These are phyloP conservation scores for Agrilus biguttatus DNA, from an alignment of 2,888 invertebrate genomes.

Conservation along the genomic window DNA sequence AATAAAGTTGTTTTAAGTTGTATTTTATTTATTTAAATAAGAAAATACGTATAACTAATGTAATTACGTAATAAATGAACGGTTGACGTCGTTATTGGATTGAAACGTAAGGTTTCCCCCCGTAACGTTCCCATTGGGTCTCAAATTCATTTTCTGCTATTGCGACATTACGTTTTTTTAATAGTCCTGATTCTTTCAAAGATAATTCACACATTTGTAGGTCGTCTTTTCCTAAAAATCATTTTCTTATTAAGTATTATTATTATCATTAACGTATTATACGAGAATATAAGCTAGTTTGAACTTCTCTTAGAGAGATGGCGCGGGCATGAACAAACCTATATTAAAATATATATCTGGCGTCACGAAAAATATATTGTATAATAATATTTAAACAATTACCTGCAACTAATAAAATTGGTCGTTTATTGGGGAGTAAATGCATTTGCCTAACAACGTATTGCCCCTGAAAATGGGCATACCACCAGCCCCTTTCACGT, in stretches of 20 bases:
- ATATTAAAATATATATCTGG: too few species aligned
- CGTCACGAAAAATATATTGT: too few species aligned
- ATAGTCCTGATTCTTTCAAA: conserved; percentile 89
- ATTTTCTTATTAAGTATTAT: conserved; percentile 1
- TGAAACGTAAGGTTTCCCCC: conserved; percentile 50
- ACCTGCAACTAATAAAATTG: conserved; percentile 84
- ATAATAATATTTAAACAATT: conserved; percentile 4
- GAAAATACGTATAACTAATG: conserved; percentile 3
- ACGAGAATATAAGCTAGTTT: background rate
- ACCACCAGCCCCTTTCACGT: conserved; percentile 80
- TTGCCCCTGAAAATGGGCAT: conserved; percentile 96
- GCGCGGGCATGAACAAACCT: too few species aligned
- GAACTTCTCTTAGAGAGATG: too few species aligned
- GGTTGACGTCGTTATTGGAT: conserved; percentile 9
- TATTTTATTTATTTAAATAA: background rate
- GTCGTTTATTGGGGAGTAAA: conserved; percentile 81
- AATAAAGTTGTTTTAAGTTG: background rate
- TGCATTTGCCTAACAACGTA: conserved; percentile 98
- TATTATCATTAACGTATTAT: background rate
- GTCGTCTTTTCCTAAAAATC: conserved; percentile 70
- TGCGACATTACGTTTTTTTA: conserved; percentile 90
- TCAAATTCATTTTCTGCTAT: conserved; percentile 91
- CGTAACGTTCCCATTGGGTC: conserved; percentile 79
- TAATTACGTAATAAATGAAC: conserved; percentile 38
- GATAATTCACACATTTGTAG: conserved; percentile 99